Percentiles rank a stretch among this genome's conserved stretches.
Evolutionary conservation across 2,888 invertebrate species (phyloP).

Genomic region (Eupithecia vulgata): DNA sequence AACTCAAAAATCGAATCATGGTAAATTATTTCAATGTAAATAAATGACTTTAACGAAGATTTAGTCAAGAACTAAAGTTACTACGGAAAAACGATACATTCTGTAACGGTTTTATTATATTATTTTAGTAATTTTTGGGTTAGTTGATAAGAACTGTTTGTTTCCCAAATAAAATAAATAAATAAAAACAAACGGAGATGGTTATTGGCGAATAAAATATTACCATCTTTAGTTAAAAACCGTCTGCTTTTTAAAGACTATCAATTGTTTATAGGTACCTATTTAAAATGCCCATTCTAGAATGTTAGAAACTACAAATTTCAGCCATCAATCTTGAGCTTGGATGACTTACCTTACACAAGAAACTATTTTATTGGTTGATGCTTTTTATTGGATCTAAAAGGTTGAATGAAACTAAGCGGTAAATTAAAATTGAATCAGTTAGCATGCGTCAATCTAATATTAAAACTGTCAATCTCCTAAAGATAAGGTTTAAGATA

Average conservation of each 20-base stretch:
- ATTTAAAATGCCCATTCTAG: neutral
- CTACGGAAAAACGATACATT: neutral
- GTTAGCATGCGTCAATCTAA: constrained; percentile 63
- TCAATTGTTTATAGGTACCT: too few species aligned
- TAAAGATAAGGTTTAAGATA: constrained; percentile 59
- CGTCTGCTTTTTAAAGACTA: too few species aligned
- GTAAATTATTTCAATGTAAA: too few species aligned
- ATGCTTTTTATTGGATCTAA: neutral
- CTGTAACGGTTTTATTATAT: too few species aligned
- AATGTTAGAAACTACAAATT: neutral
- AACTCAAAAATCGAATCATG: too few species aligned
- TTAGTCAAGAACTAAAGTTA: neutral
- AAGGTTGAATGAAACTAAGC: constrained; percentile 48
- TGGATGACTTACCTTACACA: neutral
- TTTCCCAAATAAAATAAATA: too few species aligned
- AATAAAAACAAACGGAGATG: too few species aligned
- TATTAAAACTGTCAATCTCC: constrained; percentile 63
- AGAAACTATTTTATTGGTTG: neutral
- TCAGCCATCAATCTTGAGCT: neutral
- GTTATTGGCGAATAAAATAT: too few species aligned
- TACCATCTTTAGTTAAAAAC: too few species aligned
- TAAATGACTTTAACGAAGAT: too few species aligned
- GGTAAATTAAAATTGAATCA: constrained; percentile 67
- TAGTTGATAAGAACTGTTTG: too few species aligned
- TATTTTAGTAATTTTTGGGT: too few species aligned